Conservation (phyloP, 2,797 vertebrate genomes). For the Melanotaenia pygmaea region DNA sequence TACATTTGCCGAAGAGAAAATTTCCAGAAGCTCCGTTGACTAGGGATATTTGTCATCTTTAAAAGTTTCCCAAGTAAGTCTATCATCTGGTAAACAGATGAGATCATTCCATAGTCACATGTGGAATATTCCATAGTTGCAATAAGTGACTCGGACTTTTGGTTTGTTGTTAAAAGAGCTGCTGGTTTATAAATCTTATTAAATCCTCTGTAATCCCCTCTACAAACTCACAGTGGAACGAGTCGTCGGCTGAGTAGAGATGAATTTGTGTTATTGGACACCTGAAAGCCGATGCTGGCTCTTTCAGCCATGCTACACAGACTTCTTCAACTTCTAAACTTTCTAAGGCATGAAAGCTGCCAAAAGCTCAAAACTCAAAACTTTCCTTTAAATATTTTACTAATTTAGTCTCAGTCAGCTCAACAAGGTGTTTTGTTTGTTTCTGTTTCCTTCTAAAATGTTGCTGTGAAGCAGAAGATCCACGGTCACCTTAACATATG, state of each 20-base stretch:
- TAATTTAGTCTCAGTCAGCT: no score
- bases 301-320: neutral
- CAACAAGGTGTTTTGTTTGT: no score
- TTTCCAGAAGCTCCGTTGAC: neutral
- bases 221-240: neutral
- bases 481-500: no score
- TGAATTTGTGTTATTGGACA: constrained; percentile 10
- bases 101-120: no score
- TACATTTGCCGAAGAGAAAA: no score
- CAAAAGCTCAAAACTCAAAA: neutral
- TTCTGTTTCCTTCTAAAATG: no score
- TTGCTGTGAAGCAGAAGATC: no score
- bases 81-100: no score
- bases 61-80: neutral
- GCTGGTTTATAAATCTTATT: constrained; percentile 28
- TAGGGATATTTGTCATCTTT: neutral
- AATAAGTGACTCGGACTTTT: constrained; percentile 32
- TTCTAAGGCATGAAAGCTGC: neutral
- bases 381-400: no score
- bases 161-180: constrained; percentile 36
- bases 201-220: constrained; percentile 31
- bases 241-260: neutral
- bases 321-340: neutral
- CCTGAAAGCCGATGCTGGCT: constrained; percentile 1
- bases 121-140: no score